A percentile compares a stretch with the other conserved stretches of the same genome.
Conservation (phyloP, 2,113 vertebrate species). For the Hippocampus abdominalis region DNA sequence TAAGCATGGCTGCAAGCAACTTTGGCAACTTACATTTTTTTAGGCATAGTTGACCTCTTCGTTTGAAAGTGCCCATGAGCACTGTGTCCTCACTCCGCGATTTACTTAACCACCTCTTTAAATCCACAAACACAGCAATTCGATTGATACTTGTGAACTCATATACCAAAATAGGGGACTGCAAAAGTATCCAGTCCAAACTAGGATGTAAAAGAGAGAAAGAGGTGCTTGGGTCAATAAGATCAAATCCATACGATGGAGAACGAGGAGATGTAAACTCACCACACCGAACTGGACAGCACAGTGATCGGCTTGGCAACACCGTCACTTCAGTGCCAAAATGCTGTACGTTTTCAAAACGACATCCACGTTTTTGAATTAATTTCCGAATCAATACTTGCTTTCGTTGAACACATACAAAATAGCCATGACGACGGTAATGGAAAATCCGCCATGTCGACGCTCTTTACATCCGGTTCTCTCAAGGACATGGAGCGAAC, state of each 20-base stretch:
- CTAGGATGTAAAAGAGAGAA: background rate
- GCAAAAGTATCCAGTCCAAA: background rate
- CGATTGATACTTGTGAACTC: too few relatives aligned
- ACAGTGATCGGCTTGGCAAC: background rate
- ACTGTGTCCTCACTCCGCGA: too few relatives aligned
- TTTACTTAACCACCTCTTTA: too few relatives aligned
- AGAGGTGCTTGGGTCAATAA: background rate
- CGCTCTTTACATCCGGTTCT: conserved; percentile 29
- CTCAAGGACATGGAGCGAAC: background rate
- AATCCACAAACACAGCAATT: background rate
- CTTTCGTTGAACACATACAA: background rate
- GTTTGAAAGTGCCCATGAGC: too few relatives aligned
- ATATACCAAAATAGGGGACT: background rate
- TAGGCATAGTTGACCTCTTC: too few relatives aligned
- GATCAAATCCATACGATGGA: background rate
- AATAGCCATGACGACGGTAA: background rate
- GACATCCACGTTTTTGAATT: background rate
- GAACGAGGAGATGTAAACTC: conserved; percentile 25
- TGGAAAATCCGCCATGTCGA: conserved; percentile 23
- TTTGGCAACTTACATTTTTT: too few relatives aligned
- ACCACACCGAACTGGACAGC: conserved; percentile 35
- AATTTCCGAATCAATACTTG: background rate
- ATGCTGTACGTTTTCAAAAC: too few relatives aligned
- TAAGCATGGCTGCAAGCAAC: too few relatives aligned
- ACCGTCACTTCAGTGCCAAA: background rate